Conservation (phyloP, 2,888 invertebrate species). For the Phengaris arion region DNA sequence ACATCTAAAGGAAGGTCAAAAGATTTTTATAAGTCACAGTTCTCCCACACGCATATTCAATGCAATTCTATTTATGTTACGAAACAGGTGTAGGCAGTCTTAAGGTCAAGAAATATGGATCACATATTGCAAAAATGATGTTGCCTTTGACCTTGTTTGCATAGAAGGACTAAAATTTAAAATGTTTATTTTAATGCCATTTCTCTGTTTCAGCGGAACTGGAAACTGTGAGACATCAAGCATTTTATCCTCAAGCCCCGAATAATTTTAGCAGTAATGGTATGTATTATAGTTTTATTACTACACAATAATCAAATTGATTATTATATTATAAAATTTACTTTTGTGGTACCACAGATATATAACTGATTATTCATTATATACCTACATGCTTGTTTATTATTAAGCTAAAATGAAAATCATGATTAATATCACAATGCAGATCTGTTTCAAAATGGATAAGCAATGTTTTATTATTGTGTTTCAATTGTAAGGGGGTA, state of each 20-base stretch:
- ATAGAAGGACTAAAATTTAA: background rate
- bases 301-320: too few species aligned
- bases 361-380: too few species aligned
- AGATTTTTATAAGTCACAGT: conserved; percentile 37
- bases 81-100: background rate
- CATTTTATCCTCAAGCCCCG: conserved; percentile 68
- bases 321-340: too few species aligned
- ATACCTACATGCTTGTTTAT: too few species aligned
- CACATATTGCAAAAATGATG: background rate
- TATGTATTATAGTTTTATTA: conserved; percentile 40
- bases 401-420: too few species aligned
- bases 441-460: background rate
- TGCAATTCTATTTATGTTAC: conserved; percentile 34
- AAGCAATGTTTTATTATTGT: too few species aligned
- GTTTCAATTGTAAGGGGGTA: too few species aligned
- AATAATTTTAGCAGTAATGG: conserved; percentile 56
- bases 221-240: conserved; percentile 80
- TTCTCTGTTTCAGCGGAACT: conserved; percentile 73
- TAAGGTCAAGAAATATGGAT: background rate
- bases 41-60: conserved; percentile 40
- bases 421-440: background rate
- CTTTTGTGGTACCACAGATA: too few species aligned
- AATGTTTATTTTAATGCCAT: conserved; percentile 32
- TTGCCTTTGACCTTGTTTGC: background rate
- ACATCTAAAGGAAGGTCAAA: conserved; percentile 39